Base-by-base conservation (phyloP, 2,797 vertebrate species). In the Acomys russatus region DNA sequence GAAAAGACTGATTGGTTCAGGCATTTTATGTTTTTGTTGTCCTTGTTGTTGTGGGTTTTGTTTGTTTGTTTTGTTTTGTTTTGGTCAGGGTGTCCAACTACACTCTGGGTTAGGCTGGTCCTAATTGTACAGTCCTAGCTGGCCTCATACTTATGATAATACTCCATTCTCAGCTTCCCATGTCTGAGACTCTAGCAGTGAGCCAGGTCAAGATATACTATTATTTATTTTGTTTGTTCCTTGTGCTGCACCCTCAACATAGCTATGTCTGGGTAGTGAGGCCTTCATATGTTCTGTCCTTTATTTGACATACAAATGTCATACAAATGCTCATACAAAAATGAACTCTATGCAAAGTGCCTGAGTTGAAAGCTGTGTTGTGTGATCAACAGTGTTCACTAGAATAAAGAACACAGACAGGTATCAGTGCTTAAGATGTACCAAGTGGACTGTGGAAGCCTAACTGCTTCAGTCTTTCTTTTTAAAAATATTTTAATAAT, bases 191-290 rank as follows among this genome's bases (percentile, higher is more conserved):
- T 64, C 30, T 30, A 77, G 8, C 30, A 49, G 71, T 76, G 73
- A 64, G 22, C 59, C 30, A 77, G 20, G 30, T 51, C 38, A 8
- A 63, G 49, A 73, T 94, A 93, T 61, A 95, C 91, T 84, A 44
- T 86, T 73, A 68, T 63, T 86, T 71, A n/a, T 84, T 89, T 90
- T 90, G 33, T 82, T 93, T 86, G 56, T 82, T 86, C 1, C 3
- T 6, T 22, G 15, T n/a, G 25, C 4, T 95, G 18, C 30, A 95
- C 8, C 6, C 17, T 95, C 15, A 28, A 59, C 18, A 12, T 78
- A 63, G n/a, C 3, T 82, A 4, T 73, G 25, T 35, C 9, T 30
- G 12, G 9, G 6, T 49, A 22, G 20, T 49, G 85, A 73, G 49
- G 20, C 18, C 11, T 85, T 85, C 87, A 33, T 90, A 1, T 61